Evolutionary conservation across 2,113 vertebrate species (phyloP).

Genomic region (Gulo gulo): DNA sequence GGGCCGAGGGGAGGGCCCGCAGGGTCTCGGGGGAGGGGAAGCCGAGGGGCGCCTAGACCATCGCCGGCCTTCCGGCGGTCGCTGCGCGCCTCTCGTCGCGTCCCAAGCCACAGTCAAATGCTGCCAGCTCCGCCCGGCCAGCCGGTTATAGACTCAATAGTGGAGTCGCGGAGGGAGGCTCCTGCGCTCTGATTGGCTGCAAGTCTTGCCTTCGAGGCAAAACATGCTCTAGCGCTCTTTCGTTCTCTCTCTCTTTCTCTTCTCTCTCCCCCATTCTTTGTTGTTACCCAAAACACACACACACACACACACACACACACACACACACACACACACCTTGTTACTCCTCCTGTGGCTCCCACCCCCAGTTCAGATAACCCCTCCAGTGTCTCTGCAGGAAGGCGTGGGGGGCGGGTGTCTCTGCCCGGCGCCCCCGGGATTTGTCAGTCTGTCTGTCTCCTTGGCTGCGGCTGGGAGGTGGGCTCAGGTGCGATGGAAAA

Average conservation of each 20-base stretch:
- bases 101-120: constrained; percentile 74
- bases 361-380: neutral
- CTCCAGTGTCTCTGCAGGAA: neutral
- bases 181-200: constrained; percentile 92
- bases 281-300: constrained; percentile 61
- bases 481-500: neutral
- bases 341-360: neutral
- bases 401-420: neutral
- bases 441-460: constrained; percentile 11
- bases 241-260: neutral
- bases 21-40: constrained; percentile 52
- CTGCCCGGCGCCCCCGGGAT: neutral
- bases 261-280: constrained; percentile 49
- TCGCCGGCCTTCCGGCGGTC: constrained; percentile 46
- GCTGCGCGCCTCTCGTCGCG: constrained; percentile 56
- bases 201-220: constrained; percentile 87
- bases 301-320: constrained; percentile 21
- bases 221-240: constrained; percentile 76
- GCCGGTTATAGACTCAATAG: constrained; percentile 91
- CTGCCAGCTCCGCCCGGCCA: constrained; percentile 76
- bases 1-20: neutral
- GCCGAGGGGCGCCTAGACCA: constrained; percentile 43
- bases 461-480: neutral
- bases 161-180: constrained; percentile 88
- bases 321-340: neutral